Conservation (phyloP, 2,888 invertebrate species). For the Tipula unca region DNA sequence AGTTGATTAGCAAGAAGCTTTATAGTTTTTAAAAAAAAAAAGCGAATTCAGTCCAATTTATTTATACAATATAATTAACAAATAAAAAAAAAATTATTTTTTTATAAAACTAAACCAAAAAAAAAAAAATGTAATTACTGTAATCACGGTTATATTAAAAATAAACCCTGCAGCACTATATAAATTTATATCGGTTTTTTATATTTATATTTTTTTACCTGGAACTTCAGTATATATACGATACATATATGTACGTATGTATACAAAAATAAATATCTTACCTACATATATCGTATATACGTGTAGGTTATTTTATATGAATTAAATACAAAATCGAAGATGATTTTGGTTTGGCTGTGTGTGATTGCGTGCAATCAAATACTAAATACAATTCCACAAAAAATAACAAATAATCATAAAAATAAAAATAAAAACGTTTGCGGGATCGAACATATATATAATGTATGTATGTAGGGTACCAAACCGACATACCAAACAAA, state of each 20-base stretch:
- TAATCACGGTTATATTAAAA: slow-evolving; percentile 19
- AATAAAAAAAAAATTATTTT: neutral
- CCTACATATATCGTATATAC: too few relatives aligned
- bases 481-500: neutral
- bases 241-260: neutral
- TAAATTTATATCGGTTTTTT: neutral
- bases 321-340: neutral
- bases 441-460: neutral
- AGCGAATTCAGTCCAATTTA: neutral
- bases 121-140: neutral
- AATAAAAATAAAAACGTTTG: neutral
- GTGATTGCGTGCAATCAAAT: neutral
- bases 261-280: neutral
- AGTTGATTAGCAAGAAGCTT: neutral
- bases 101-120: neutral
- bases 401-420: neutral
- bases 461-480: neutral
- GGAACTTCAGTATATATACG: neutral
- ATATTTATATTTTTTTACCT: neutral
- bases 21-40: neutral
- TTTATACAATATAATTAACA: neutral
- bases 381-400: neutral
- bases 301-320: neutral
- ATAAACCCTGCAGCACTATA: neutral
- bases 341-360: neutral